Conservation (phyloP, 2,888 invertebrate species). For the Selenia dentaria region DNA sequence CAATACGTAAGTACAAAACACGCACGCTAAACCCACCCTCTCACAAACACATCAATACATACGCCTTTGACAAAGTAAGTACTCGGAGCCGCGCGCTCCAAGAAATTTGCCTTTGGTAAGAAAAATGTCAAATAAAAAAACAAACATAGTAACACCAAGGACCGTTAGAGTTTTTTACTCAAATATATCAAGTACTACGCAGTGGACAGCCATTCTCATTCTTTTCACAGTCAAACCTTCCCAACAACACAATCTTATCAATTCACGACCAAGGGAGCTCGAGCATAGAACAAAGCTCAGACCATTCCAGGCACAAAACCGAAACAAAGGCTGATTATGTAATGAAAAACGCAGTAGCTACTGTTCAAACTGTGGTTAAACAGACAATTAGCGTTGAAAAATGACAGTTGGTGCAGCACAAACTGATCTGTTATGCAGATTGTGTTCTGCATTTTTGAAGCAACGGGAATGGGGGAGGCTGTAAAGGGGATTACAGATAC, state of each 20-base stretch:
- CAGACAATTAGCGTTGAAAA: slow-evolving; percentile 47
- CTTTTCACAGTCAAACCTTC: not conserved
- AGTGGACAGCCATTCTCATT: not conserved
- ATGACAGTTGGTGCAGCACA: slow-evolving; percentile 43
- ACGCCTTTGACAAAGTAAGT: too few relatives aligned
- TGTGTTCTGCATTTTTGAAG: slow-evolving; percentile 53
- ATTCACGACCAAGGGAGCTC: not conserved
- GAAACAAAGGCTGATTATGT: slow-evolving; percentile 4
- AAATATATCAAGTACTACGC: too few relatives aligned
- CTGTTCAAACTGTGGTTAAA: slow-evolving; percentile 13
- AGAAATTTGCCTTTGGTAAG: too few relatives aligned
- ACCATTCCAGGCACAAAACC: not conserved
- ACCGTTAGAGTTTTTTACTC: too few relatives aligned
- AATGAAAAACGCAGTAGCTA: not conserved
- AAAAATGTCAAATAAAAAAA: too few relatives aligned
- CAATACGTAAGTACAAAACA: too few relatives aligned
- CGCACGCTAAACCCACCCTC: too few relatives aligned
- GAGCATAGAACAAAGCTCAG: not conserved
- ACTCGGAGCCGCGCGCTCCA: too few relatives aligned
- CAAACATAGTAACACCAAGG: too few relatives aligned
- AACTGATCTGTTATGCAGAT: slow-evolving; percentile 55
- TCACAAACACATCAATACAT: too few relatives aligned
- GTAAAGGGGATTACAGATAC: slow-evolving; percentile 1
- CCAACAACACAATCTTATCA: not conserved
- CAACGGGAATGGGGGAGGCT: slow-evolving; percentile 20